Base-by-base conservation (phyloP, 2,888 invertebrate species). In the Sphaeridia pumilis region DNA sequence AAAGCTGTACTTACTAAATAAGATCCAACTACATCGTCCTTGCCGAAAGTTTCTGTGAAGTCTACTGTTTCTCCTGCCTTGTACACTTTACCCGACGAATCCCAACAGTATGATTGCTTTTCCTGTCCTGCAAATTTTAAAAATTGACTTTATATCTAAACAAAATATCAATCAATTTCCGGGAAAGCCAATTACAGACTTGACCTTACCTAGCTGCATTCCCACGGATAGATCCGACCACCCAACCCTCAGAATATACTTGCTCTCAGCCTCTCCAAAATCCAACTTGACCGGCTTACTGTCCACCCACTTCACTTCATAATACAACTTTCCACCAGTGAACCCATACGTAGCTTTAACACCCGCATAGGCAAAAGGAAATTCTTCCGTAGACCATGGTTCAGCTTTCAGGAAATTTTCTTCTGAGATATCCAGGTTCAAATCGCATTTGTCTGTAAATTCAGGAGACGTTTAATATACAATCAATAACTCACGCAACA, bases 361-460 rank as follows among this genome's bases (percentile, higher is more conserved):
- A 45, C 95, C 95, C 47, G 93, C 90, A 93, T 95, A 97, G 68
- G 93, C 84, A 71, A 88, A 82, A 1, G 84, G 84, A 70, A 95
- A 92, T 2, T 87, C 92, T 54, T 87, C 88, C 14, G 84, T 82
- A 46, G 81, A 80, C 68, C 89, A 75, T 3, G 93, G 90, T 56
- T 82, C 80, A 31, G 85, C 92, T 2, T 80, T 76, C 61, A 77
- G 75, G 68, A 86, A 80, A 12, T 78, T 79, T 21, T 77, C 75
- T 67, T 84, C 77, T 72, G 86, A 81, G 58, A 94, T 77, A 65
- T 83, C 78, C 56, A 93, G 77, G 74, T 90, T 87, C 62, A 94
- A 75, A 73, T 94, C 93, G 50, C 90, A 89, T 73, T 93, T 93
- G 72, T 87, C 92, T 92, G 44, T 25, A 44, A n/a, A n/a, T n/a